Conservation (phyloP, 2,797 vertebrate species). For the Anas georgica region DNA sequence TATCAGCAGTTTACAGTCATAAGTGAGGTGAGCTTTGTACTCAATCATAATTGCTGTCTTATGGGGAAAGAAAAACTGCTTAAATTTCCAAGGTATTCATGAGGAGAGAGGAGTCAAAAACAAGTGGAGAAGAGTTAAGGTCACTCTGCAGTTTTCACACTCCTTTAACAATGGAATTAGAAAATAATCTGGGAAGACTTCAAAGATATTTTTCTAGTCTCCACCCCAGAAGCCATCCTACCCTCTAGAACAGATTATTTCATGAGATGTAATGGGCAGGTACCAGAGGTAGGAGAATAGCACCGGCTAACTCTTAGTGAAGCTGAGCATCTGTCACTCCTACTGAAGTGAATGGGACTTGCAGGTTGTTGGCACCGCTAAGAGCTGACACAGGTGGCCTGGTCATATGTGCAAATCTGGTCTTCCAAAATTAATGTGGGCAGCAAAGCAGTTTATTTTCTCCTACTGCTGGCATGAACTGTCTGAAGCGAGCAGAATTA, state of each 20-base stretch:
- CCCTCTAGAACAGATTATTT: background rate
- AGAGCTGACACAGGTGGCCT: background rate
- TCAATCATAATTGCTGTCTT: background rate
- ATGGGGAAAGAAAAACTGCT: background rate
- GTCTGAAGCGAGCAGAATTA: constrained; percentile 19
- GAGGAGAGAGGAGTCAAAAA: background rate
- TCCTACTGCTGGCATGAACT: background rate
- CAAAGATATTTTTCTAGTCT: background rate
- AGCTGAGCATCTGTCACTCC: constrained; percentile 6
- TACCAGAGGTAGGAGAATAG: background rate
- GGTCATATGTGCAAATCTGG: background rate
- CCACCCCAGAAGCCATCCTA: background rate
- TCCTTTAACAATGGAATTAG: background rate
- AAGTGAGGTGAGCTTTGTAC: background rate
- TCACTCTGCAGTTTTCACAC: constrained; percentile 13
- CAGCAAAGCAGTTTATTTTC: constrained; percentile 34
- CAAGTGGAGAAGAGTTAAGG: constrained; percentile 10
- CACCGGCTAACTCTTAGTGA: background rate
- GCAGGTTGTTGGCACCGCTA: background rate
- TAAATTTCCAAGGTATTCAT: background rate
- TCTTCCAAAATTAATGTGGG: background rate
- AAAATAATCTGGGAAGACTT: constrained; percentile 1
- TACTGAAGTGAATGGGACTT: background rate
- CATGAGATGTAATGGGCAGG: background rate
- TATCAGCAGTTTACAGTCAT: background rate